Conservation (phyloP, 2,888 invertebrate species). For the Scrobipalpa atriplicella region DNA sequence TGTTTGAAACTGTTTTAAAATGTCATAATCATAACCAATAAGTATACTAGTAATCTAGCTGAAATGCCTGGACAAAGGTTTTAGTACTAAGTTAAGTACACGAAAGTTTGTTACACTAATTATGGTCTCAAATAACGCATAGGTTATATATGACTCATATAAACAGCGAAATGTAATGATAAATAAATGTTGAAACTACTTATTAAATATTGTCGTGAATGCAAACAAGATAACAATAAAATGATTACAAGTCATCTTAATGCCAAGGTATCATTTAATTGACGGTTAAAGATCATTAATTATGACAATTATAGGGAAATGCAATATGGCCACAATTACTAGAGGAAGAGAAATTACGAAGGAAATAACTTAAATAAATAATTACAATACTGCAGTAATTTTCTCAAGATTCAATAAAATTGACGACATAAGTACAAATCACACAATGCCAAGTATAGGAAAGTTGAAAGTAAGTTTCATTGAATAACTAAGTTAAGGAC, state of each 20-base stretch:
- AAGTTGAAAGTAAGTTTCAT: conserved; percentile 16
- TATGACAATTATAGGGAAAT: conserved; percentile 7
- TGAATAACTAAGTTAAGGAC: conserved; percentile 8
- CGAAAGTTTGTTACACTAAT: too few species aligned
- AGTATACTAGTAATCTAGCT: too few species aligned
- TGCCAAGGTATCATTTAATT: conserved; percentile 16
- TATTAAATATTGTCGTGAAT: neutral
- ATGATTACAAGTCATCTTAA: conserved; percentile 11
- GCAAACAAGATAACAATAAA: neutral
- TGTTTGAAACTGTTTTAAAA: neutral
- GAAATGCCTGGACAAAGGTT: too few species aligned
- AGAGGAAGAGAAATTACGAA: neutral
- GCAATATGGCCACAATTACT: conserved; percentile 7
- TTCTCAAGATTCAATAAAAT: conserved; percentile 11
- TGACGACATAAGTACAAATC: conserved; percentile 7
- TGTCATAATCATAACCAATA: too few species aligned
- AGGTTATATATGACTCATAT: too few species aligned
- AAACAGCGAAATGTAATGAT: neutral
- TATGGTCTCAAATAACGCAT: too few species aligned
- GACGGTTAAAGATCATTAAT: conserved; percentile 13
- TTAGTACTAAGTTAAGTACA: too few species aligned
- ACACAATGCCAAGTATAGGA: conserved; percentile 12
- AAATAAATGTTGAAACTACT: neutral
- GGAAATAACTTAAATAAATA: conserved; percentile 1
- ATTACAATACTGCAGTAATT: neutral